Base-by-base conservation (phyloP, 30 jellyfish, hydroid and myxozoan genomes). In the Rhopilema esculentum region DNA sequence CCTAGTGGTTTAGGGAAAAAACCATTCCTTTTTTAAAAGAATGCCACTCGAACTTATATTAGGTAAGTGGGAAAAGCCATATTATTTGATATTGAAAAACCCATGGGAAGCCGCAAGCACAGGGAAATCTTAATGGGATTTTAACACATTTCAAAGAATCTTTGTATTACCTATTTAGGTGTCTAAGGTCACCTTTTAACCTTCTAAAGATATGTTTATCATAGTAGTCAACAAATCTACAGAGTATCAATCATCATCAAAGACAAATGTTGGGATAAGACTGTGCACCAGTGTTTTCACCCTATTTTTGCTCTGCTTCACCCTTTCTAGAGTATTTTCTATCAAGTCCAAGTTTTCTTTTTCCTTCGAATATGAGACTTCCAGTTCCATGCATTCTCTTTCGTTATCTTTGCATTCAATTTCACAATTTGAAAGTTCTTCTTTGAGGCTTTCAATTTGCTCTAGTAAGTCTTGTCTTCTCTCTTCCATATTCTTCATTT, bases 251-350 rank as follows among this genome's bases (percentile, higher is more conserved):
- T 84, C 80, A 26, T 84, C 92, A 24, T 71, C 86, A 84, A 84
- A 84, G 66, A 31, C 51, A 69, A 69, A 84, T 66, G 85, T 26
- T 66, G 96, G 96, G 67, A 69, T 76, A 72, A 52, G 66, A 78
- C 77, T 69, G 4, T 63, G 86, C 31, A 87, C 64, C 16, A 87
- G 19, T 19, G 75, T 69, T 51, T 75, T 87, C 24, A 87, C 90
- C 49, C 88, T 77, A 20, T 87, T 91, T 77, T 87, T 87, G 67
- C 96, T 78, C 62, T 77, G 82, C 31, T 77, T 77, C 23, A 87
- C 88, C 48, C 88, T 67, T 1, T 71, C 75, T 27, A 87, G 49
- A 0, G 96, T 87, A 76, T 87, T 78, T 69, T 87, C 96, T 25
- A 87, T 27, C 91, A 87, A 24, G 22, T 77, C 90, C 17, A 87